Conservation (phyloP, 2,797 vertebrate species). For the Notoglanidium macrostoma region DNA sequence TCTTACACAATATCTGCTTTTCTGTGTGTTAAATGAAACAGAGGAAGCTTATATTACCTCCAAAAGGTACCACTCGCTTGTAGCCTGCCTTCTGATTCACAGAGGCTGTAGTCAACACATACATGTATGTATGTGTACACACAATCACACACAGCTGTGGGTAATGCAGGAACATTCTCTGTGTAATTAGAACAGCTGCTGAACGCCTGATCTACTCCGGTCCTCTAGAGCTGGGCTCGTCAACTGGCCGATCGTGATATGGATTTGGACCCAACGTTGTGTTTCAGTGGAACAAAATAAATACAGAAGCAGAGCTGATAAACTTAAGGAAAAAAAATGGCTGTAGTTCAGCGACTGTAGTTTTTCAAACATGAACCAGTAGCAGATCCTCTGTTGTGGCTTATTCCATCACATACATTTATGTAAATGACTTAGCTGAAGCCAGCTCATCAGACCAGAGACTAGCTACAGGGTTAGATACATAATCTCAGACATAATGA, state of each 20-base stretch:
- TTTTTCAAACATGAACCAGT: neutral
- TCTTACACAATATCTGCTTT: neutral
- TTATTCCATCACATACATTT: neutral
- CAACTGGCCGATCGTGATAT: neutral
- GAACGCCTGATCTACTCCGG: neutral
- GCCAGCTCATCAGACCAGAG: neutral
- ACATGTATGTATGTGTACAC: neutral
- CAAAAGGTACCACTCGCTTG: neutral
- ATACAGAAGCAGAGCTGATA: neutral
- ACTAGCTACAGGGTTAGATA: neutral
- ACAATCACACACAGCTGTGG: neutral
- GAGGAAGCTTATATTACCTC: neutral
- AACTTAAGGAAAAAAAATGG: neutral
- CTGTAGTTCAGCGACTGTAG: neutral
- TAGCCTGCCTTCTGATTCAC: neutral
- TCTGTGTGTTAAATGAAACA: neutral
- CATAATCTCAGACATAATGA: neutral
- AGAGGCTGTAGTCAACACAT: neutral
- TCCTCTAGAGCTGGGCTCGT: neutral
- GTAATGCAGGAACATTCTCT: constrained; percentile 9
- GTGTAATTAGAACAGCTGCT: neutral
- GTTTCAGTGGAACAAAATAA: neutral
- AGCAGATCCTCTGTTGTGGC: neutral
- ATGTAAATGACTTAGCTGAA: neutral
- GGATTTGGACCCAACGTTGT: neutral